These are phyloP conservation scores for Microtus oregoni DNA, from an alignment of 2,113 vertebrate genomes.

Conservation along the genomic window DNA sequence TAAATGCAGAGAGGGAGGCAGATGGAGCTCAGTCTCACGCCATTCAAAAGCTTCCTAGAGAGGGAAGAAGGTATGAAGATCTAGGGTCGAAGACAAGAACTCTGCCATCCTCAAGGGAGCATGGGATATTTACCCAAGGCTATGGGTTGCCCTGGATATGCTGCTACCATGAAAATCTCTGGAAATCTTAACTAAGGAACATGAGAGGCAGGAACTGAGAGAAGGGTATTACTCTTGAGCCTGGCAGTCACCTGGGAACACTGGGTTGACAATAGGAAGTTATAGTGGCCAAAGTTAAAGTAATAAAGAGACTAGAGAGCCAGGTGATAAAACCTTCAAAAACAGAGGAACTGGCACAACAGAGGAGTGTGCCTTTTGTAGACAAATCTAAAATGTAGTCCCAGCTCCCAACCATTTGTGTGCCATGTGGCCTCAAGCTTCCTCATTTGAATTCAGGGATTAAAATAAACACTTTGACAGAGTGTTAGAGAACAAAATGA, in stretches of 20 bases:
- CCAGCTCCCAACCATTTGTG: not conserved
- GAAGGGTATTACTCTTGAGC: not conserved
- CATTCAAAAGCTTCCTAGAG: not conserved
- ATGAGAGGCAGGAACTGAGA: not conserved
- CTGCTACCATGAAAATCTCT: constrained; percentile 9
- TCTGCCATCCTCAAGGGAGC: not conserved
- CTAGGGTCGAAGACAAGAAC: not conserved
- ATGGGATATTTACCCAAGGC: not conserved
- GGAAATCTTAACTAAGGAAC: not conserved
- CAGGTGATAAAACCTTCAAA: constrained; percentile 1
- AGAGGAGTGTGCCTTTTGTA: not conserved
- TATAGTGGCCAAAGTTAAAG: not conserved
- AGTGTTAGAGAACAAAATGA: constrained; percentile 48
- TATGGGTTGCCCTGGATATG: not conserved
- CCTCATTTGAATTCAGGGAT: constrained; percentile 39
- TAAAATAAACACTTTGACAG: constrained; percentile 60
- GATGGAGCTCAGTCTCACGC: not conserved
- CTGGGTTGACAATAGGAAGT: not conserved
- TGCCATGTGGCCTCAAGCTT: constrained; percentile 24
- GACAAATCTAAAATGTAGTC: constrained; percentile 5
- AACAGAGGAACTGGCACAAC: not conserved
- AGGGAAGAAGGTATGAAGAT: not conserved
- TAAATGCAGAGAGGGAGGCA: not conserved
- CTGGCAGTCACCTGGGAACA: not conserved
- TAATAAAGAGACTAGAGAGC: not conserved